Evolutionary conservation across 92 coral and sea anemone genomes (phyloP).

Genomic region (Diadumene lineata): DNA sequence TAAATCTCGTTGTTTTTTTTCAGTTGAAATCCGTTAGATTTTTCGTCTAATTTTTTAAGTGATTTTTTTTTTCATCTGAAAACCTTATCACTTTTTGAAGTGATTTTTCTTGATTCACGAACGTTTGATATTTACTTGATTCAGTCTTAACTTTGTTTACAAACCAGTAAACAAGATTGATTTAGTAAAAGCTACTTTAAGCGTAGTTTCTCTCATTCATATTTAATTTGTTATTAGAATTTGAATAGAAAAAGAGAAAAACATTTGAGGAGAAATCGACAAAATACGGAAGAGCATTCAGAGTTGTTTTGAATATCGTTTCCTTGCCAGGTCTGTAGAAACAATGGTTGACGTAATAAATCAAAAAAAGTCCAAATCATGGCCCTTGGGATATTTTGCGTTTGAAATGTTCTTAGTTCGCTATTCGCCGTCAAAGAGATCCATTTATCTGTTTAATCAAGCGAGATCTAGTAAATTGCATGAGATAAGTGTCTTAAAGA

Average conservation of each 20-base stretch:
- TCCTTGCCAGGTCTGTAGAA: neutral
- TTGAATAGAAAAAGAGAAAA: conserved; percentile 1
- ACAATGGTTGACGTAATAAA: neutral
- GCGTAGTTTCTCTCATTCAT: neutral
- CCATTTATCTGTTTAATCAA: conserved; percentile 2
- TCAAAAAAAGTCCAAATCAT: neutral
- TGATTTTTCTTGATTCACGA: neutral
- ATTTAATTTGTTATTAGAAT: neutral
- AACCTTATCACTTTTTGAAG: neutral
- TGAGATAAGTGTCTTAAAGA: conserved; percentile 12
- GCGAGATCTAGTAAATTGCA: neutral
- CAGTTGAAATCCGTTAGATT: no score
- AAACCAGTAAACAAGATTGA: neutral
- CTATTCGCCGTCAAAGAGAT: neutral
- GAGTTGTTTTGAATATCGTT: neutral
- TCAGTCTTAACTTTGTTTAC: no score
- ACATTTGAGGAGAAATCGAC: neutral
- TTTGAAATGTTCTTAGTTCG: neutral
- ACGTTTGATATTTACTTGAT: no score
- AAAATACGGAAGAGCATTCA: neutral
- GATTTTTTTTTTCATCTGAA: neutral
- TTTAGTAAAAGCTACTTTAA: conserved; percentile 1
- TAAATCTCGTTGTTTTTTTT: no score
- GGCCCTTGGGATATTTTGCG: neutral
- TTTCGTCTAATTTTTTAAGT: neutral